Conservation (phyloP, 2,888 invertebrate genomes). For the Tortricodes alternella region DNA sequence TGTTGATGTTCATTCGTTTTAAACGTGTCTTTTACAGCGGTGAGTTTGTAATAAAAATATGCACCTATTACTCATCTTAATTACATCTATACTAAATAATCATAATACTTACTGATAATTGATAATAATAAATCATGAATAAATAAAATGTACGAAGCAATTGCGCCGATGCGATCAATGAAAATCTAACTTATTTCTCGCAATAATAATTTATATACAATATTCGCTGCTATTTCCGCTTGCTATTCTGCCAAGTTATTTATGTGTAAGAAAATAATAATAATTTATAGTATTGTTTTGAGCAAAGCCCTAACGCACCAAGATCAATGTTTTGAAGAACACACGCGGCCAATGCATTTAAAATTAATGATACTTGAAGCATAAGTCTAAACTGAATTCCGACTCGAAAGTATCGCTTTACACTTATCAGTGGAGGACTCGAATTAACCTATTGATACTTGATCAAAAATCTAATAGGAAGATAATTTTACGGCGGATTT, state of each 20-base stretch:
- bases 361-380: slow-evolving; percentile 57
- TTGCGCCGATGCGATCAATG: background rate
- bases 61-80: too few species aligned
- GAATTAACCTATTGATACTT: background rate
- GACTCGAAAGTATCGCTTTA: slow-evolving; percentile 53
- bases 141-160: background rate
- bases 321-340: slow-evolving; percentile 67
- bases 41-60: too few species aligned
- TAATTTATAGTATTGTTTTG: slow-evolving; percentile 15
- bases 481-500: too few species aligned
- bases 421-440: slow-evolving; percentile 35
- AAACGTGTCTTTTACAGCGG: too few species aligned
- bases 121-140: too few species aligned
- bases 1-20: too few species aligned
- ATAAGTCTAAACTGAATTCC: slow-evolving; percentile 33
- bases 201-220: background rate
- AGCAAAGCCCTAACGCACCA: slow-evolving; percentile 47
- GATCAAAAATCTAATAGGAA: too few species aligned
- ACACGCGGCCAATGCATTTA: slow-evolving; percentile 62
- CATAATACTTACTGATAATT: too few species aligned
- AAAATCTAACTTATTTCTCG: background rate
- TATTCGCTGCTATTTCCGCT: slow-evolving; percentile 3
- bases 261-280: background rate
- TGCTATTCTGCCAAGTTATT: slow-evolving; percentile 5
- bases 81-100: too few species aligned